Conservation (phyloP, 1,140 invertebrate species). For the Pseudomyrmex concolor region DNA sequence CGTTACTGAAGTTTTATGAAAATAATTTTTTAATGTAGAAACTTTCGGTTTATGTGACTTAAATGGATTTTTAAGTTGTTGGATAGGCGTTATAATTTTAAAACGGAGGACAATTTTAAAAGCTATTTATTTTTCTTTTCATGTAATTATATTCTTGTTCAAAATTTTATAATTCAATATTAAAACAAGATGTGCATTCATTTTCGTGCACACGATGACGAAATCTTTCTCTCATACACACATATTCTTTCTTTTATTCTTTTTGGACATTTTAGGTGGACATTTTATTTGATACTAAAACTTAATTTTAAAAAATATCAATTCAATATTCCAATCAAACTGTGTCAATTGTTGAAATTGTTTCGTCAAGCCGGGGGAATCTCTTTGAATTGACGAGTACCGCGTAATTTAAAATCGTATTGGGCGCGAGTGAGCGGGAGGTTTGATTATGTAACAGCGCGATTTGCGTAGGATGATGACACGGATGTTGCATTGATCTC, state of each 20-base stretch:
- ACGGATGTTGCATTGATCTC: constrained; percentile 14
- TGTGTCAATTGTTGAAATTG: background rate
- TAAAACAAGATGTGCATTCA: too few relatives aligned
- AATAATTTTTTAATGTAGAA: constrained; percentile 18
- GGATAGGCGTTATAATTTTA: background rate
- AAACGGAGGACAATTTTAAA: background rate
- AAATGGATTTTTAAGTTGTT: constrained; percentile 17
- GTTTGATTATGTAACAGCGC: constrained; percentile 11
- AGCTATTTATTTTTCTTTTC: constrained; percentile 1
- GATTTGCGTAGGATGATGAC: background rate
- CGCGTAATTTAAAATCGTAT: constrained; percentile 1
- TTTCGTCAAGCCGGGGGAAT: background rate
- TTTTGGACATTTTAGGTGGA: too few relatives aligned
- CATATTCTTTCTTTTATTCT: too few relatives aligned
- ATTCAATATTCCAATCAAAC: background rate
- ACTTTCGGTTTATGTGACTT: constrained; percentile 24
- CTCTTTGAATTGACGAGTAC: constrained; percentile 5
- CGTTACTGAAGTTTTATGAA: constrained; percentile 31
- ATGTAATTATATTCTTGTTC: too few relatives aligned
- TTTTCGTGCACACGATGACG: too few relatives aligned
- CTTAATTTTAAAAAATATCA: constrained; percentile 3
- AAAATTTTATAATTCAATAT: too few relatives aligned
- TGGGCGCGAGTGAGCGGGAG: background rate
- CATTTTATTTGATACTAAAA: background rate
- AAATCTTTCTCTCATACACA: too few relatives aligned